Evolutionary conservation across 1,140 invertebrate genomes (phyloP), one percentile per base, ranked within the genome.

Genomic region (Apis cerana): DNA sequence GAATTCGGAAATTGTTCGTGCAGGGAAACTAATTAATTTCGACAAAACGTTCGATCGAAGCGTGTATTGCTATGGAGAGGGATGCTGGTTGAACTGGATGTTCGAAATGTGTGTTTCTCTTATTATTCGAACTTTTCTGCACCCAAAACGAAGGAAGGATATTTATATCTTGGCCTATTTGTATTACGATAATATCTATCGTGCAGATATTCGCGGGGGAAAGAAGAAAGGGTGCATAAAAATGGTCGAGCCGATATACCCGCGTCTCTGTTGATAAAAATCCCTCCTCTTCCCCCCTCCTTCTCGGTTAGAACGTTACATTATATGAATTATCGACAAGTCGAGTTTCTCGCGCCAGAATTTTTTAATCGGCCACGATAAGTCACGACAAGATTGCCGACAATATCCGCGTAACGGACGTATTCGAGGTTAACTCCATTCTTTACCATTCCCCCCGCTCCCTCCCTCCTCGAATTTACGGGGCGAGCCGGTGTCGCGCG

Each of bases 281-380:
- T 43, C 33, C 33, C 33, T 43, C 33, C 33, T 33, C 19, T 43
- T 43, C 43, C 48, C 12, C 12, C 13, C 15, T 19, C 15, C 13
- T 8, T 19, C 17, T 15, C 17, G 15, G 68, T 65, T 75, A 80
- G 17, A 65, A 56, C 52, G 54, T 59, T 59, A 68, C n/a, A n/a
- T 27, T n/a, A 7, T 33, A 33, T 21, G 71, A 61, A 65, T 68
- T 76, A 69, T 56, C 12, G 74, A 61, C 54, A 56, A n/a, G 50
- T 27, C 3, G 56, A 43, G 43, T 27, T 71, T 8, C 21, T 11
- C 21, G 19, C 70, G 80, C 59, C 43, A 52, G n/a, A 83, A 86
- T 86, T 86, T 86, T 86, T 83, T 85, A 76, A 87, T 82, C 62
- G 67, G 11, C 74, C 69, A 13, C 86, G 70, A 87, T 86, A 76